A percentile compares a stretch with the other conserved stretches of the same genome.
Conservation (phyloP, 2,797 vertebrate species). For the Thripadectes ignobilis region DNA sequence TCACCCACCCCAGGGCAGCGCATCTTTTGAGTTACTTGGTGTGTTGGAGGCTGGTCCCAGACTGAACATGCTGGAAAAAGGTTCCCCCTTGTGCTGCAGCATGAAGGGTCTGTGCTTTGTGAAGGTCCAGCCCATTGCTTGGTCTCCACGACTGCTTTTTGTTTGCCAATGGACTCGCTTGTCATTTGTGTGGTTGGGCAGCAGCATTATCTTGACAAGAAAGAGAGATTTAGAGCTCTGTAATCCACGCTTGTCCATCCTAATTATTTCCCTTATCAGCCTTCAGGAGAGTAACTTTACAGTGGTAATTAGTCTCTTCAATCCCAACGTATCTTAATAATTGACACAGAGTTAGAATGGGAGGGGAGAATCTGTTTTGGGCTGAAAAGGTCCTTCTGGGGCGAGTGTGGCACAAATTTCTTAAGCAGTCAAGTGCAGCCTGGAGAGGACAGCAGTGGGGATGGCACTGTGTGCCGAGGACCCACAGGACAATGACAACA, state of each 20-base stretch:
- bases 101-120: background rate
- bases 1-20: background rate
- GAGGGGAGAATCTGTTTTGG: background rate
- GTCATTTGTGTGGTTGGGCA: background rate
- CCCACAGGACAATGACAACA: background rate
- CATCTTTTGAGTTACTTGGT: background rate
- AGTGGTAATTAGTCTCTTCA: constrained; percentile 70
- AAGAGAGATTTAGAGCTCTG: constrained; percentile 48
- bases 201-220: constrained; percentile 63
- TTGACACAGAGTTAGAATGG: background rate
- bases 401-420: background rate
- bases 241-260: constrained; percentile 71
- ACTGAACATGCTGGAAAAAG: background rate
- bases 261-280: constrained; percentile 77
- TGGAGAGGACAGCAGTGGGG: background rate
- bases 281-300: constrained; percentile 56
- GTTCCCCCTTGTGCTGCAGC: background rate
- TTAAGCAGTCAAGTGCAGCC: background rate
- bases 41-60: background rate
- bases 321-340: constrained; percentile 63
- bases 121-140: rapidly evolving
- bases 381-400: background rate
- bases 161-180: background rate
- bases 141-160: rapidly evolving
- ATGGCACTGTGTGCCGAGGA: background rate